phyloP scores from a whole-genome alignment of 2,797 vertebrate genomes.

The Rallus crepitans region DNA sequence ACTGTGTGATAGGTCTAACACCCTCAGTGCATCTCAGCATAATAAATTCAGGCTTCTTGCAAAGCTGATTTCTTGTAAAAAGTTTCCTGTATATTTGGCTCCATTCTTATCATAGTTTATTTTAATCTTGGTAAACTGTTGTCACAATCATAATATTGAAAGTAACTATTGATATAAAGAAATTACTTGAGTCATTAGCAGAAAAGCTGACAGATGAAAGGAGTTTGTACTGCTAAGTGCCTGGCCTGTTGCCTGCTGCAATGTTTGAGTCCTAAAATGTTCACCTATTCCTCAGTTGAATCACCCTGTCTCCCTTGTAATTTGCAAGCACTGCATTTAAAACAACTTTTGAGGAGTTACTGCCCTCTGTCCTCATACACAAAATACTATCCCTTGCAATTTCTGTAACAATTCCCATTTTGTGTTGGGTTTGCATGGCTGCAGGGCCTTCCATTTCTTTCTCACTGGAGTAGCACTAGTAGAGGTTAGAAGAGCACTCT shows the following conservation, averaged over 20 bases:
- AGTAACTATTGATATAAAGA: slow-evolving; percentile 46
- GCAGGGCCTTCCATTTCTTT: background rate
- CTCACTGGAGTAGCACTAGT: background rate
- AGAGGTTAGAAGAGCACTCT: background rate
- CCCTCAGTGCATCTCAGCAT: background rate
- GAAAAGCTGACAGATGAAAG: slow-evolving; percentile 22
- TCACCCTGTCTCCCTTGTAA: background rate
- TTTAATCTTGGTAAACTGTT: slow-evolving; percentile 28
- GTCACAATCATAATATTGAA: slow-evolving; percentile 22
- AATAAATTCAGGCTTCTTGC: background rate
- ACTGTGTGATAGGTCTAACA: background rate
- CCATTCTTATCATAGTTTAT: background rate
- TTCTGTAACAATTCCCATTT: background rate
- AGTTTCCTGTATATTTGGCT: background rate
- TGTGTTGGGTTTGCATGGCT: too few species aligned
- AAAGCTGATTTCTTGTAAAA: background rate
- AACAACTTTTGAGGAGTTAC: background rate
- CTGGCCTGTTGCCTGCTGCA: slow-evolving; percentile 12
- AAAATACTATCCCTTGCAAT: background rate
- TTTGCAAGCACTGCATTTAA: background rate
- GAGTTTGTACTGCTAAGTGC: background rate
- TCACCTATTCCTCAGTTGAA: background rate
- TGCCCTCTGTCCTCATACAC: background rate
- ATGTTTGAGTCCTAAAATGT: background rate
- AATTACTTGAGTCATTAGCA: background rate